Evolutionary conservation across 2,888 invertebrate species (phyloP).

Genomic region (Drosophila melanosoma): DNA sequence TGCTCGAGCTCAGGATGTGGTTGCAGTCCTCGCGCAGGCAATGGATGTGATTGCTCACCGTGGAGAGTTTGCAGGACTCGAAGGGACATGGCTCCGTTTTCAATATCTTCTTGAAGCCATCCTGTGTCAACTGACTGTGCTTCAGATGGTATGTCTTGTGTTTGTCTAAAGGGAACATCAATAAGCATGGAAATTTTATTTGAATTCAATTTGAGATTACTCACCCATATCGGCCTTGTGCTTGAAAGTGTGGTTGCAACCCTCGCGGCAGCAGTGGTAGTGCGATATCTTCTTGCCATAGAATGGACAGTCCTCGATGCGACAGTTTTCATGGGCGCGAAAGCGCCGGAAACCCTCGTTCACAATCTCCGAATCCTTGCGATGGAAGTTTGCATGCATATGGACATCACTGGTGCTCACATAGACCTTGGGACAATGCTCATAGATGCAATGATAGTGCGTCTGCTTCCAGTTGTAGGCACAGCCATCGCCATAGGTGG

Average conservation of each 20-base stretch:
- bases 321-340: conserved; percentile 97
- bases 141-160: conserved; percentile 99
- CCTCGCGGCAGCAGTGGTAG: conserved; percentile 96
- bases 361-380: conserved; percentile 98
- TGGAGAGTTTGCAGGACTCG: conserved; percentile 95
- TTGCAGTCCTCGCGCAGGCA: conserved; percentile 97
- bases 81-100: conserved; percentile 98
- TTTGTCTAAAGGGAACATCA: conserved; percentile 89
- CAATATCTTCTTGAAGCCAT: conserved; percentile 99
- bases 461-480: conserved; percentile 90
- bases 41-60: conserved; percentile 98
- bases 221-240: conserved; percentile 99
- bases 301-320: conserved; percentile 95
- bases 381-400: conserved; percentile 99
- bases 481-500: conserved; percentile 91
- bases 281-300: conserved; percentile 98
- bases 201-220: conserved; percentile 62
- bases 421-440: conserved; percentile 97
- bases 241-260: conserved; percentile 98
- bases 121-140: conserved; percentile 96
- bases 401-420: conserved; percentile 99
- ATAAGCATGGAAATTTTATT: not conserved
- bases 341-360: conserved; percentile 99
- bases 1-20: conserved; percentile 98
- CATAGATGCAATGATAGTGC: conserved; percentile 97